Evolutionary conservation across 2,888 invertebrate genomes (phyloP), one percentile per base, ranked within the genome.

Genomic region (Sphaerophoria rueppellii): DNA sequence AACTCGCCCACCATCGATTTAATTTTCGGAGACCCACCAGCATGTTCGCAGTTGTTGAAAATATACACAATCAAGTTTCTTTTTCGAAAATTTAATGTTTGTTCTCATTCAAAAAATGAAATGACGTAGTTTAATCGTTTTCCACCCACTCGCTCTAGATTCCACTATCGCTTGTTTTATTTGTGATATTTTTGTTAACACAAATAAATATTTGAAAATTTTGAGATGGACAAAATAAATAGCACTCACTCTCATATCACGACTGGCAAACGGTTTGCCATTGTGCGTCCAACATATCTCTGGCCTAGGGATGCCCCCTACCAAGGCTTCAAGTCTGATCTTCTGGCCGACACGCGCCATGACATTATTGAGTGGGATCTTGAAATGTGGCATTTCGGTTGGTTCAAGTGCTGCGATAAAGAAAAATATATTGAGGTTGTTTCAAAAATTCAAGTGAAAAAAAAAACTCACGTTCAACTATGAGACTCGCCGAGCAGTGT

Each of bases 341-440:
- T 94, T 95, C 89, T 96, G 95, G 60, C 96, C 95, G 74, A 95
- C 94, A 87, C 95, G 93, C 6, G 94, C 95, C 94, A 95, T 95
- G n/a, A 94, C 93, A 90, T 95, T 95, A 3, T 94, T 94, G 46
- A 95, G 92, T 4, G 95, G 94, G 75, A 93, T 91, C 61, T 93
- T 91, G 87, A 96, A 95, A 73, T 91, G 91, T 12, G 95, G 95
- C 76, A 93, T 90, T 89, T 94, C 94, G n/a, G 93, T 93, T 50
- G 94, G 93, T 88, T 94, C 93, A 83, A 93, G 91, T 72, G 95
- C 95, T 95, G 90, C 40, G n/a, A n/a, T n/a, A n/a, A 92, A 89
- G 80, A 60, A 87, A 52, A 37, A 4, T 3, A 37, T 0, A 34
- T 7, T 14, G 1, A 67, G 7, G 4, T 4, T 35, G 24, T 46